A percentile compares a stretch with the other conserved stretches of the same genome.
These are phyloP conservation scores for Busseola fusca DNA, from an alignment of 2,888 invertebrate genomes.

Conservation along the genomic window DNA sequence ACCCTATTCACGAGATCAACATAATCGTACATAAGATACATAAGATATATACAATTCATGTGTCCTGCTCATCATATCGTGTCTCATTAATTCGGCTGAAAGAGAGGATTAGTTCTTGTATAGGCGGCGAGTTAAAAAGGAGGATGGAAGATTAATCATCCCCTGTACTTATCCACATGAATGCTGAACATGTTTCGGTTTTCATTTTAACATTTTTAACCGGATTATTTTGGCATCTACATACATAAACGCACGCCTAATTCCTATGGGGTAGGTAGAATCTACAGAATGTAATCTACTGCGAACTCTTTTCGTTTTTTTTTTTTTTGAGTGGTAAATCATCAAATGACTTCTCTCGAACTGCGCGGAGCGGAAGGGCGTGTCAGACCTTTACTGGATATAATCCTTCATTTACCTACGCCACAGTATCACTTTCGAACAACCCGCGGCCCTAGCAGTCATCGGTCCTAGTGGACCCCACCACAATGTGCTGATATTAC, in stretches of 20 bases:
- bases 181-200: conserved; percentile 15
- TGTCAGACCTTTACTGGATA: too few relatives aligned
- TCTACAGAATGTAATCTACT: not conserved
- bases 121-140: conserved; percentile 24
- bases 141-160: conserved; percentile 43
- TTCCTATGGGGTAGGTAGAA: not conserved
- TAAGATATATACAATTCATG: not conserved
- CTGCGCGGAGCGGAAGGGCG: too few relatives aligned
- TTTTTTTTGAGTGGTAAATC: too few relatives aligned
- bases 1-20: not conserved
- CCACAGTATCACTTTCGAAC: too few relatives aligned
- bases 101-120: conserved; percentile 49
- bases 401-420: too few relatives aligned
- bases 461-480: too few relatives aligned
- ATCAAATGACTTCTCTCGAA: too few relatives aligned
- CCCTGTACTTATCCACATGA: conserved; percentile 11
- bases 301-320: too few relatives aligned
- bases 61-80: conserved; percentile 29
- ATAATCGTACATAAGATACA: not conserved
- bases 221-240: not conserved
- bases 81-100: conserved; percentile 44
- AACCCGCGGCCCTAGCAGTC: too few relatives aligned
- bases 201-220: conserved; percentile 21
- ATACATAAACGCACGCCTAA: not conserved
- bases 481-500: too few relatives aligned